Base-by-base conservation (phyloP, 2,113 vertebrate genomes). In the Aegotheles bennettii region DNA sequence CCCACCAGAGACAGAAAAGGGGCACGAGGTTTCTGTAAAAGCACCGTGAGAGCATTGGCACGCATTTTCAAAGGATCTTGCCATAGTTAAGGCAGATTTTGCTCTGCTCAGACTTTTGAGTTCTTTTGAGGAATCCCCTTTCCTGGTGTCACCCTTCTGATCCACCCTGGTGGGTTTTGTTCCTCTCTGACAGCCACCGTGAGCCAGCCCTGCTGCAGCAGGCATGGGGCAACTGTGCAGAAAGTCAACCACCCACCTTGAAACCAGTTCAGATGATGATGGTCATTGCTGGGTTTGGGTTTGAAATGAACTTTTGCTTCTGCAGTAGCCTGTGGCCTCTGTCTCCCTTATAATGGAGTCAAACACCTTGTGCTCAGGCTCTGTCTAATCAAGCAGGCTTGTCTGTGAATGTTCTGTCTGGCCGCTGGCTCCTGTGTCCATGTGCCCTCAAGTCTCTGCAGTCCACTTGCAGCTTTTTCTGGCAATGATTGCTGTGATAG, bases 111-210 rank as follows among this genome's bases (percentile, higher is more conserved):
- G 48, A 7, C 21, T 60, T 12, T 28, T 47, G 24, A 1, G 16
- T 8, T 6, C 13, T 65, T 67, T 29, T 6, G 29, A 75, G 38
- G 43, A 45, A 7, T 33, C 11, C 10, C 2, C 1, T 53, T 38
- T 76, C 28, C 28, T 1, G 0, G 7, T 13, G 47, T 35, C 43
- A 63, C 11, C 9, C 25, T 71, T 16, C 21, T 3, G 10, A 25
- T 35, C 35, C 57, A 18, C 57, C 8, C 9, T 0, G 3, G 29
- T 23, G 26, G 33, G 23, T 25, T 86, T 78, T 57, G 14, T 13
- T 64, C 29, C 31, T 23, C n/a, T 54, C n/a, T 1, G 0, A 9
- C 8, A 3, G 19, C 1, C 1, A 0, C 50, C 4, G 4, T 11
- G 48, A 64, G 21, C 7, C 36, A 78, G 36, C 7, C 10, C 13